Base-by-base conservation (phyloP, 2,113 vertebrate genomes). In the Anarhynchus alexandrinus region DNA sequence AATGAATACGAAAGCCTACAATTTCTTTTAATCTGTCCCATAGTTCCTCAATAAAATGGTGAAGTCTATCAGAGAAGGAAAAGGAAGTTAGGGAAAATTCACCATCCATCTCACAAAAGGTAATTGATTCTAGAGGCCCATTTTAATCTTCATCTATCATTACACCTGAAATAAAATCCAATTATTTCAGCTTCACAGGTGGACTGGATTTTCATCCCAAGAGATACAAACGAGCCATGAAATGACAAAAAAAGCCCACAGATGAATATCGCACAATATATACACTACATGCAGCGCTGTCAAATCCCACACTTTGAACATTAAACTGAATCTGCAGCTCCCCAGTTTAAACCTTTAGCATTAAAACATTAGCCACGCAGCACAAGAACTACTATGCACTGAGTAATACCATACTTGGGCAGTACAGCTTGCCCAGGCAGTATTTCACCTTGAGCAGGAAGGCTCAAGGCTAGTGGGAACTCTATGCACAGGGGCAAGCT, bases 141-240 rank as follows among this genome's bases (percentile, higher is more conserved):
- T 72, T 92, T 91, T 64, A 65, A 67, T 87, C 38, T 77, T 87
- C 69, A 87, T 55, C 81, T 78, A 71, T 64, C 61, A 76, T 11
- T 40, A 66, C 49, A 79, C 34, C 58, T 85, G 74, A 96, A 88
- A 83, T 69, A 90, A 93, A 58, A 89, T 40, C 47, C 51, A 81
- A 29, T 87, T 96, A 74, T 70, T 95, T 94, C 64, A 71, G 38
- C 52, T 79, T 89, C 61, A 55, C n/a, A 66, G 51, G 80, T 78
- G 6, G 66, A 80, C 58, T 73, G 55, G 55, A 62, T 92, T 93
- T 95, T 88, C 30, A 83, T 70, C 23, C 12, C 2, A 1, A 70
- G 82, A 88, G 8, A 83, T 18, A 86, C 8, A 29, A 92, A 86
- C 8, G 32, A 94, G 57, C 30, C 38, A 81, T 26, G 18, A 88